Conservation (phyloP, 2,113 vertebrate genomes). For the Dasyprocta punctata region DNA sequence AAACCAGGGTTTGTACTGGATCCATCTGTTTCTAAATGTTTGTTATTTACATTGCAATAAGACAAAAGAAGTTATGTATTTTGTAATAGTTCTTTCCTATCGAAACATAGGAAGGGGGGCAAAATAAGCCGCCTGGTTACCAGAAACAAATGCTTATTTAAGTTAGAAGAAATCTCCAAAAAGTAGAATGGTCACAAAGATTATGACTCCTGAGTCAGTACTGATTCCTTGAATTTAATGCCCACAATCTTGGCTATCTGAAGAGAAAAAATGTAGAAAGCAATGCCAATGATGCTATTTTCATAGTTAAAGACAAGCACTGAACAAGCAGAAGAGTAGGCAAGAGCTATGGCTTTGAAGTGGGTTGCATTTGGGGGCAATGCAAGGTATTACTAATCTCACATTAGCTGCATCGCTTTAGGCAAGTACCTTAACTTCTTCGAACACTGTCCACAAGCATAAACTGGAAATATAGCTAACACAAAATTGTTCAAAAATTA, state of each 20-base stretch:
- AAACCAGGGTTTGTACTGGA: neutral
- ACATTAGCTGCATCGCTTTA: neutral
- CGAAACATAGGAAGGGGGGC: neutral
- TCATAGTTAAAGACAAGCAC: neutral
- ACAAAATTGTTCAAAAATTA: neutral
- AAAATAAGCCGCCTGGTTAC: neutral
- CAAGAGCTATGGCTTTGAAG: neutral
- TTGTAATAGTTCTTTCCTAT: neutral
- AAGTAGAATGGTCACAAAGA: neutral
- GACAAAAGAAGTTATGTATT: neutral
- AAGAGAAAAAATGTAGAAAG: neutral
- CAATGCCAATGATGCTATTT: neutral
- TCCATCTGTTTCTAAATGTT: neutral
- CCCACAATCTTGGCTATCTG: neutral
- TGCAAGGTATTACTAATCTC: neutral
- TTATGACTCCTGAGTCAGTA: neutral
- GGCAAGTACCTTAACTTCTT: neutral
- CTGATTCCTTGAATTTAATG: neutral
- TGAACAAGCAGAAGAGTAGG: neutral
- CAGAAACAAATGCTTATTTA: neutral
- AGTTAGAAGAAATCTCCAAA: neutral
- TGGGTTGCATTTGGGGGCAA: neutral
- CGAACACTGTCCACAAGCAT: neutral
- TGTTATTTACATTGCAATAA: neutral
- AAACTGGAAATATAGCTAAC: constrained; percentile 18